Base-by-base conservation (phyloP, 2,113 vertebrate genomes). In the Hydrolagus affinis region DNA sequence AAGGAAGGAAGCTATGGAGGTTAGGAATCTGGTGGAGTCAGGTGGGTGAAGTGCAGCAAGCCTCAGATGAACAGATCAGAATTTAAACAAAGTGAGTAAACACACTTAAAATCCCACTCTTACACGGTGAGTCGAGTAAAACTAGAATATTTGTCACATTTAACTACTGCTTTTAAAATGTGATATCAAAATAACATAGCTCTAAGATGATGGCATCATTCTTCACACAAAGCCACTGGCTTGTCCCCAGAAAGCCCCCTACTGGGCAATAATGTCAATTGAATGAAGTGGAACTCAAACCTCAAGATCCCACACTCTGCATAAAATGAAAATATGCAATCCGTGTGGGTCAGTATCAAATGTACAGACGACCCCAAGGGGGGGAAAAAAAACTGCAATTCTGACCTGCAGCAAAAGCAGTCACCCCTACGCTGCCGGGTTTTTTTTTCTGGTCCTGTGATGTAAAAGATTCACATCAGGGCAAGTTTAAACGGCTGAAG, bases 401-500 rank as follows among this genome's bases (percentile, higher is more conserved):
- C 23, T 64, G 28, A 80, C 78, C 60, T 83, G 62, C 78, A 83
- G 62, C 62, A 32, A 30, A 83, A 66, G 10, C 25, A 32, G 15
- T 83, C 78, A 32, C 62, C 78, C n/a, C 78, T 64, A 19, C 62
- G 3, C 78, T 83, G 78, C 78, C 66, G 78, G 78, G n/a, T n/a
- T n/a, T n/a, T 30, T 83, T 83, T 83, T 12, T 83, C 78, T 83
- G 77, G 60, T 62, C 28, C 25, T 30, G 28, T 64, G 77, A 19
- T 28, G 25, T 19, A 28, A 62, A 83, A 32, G 25, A 83, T 83
- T 83, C 78, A 83, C 64, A 62, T 30, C 78, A 83, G 78, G n/a
- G 78, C 60, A 83, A 83, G 60, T 83, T 19, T 66, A 66, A 68
- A 83, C 28, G 78, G 28, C 78, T 68, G 78, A 83, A 83, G 62